A percentile compares a stretch with the other conserved stretches of the same genome.
phyloP scores from a whole-genome alignment of 2,888 invertebrate genomes.

The Patella caerulea region DNA sequence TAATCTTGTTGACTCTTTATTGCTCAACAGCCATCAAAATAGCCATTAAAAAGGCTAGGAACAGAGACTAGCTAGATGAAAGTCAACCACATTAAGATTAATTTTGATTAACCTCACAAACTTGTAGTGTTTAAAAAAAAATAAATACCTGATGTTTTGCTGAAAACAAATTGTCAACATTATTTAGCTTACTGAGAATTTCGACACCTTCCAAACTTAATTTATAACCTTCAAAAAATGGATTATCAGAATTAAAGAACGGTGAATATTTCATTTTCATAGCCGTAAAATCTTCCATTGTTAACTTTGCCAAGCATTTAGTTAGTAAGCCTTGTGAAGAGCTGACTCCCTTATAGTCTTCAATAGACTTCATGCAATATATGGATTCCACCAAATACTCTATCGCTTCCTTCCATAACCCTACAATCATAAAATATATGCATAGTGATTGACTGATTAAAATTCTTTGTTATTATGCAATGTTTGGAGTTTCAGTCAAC shows the following conservation, averaged over 20 bases:
- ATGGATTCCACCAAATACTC: constrained; percentile 33
- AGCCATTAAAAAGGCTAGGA: too few relatives aligned
- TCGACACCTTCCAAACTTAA: constrained; percentile 26
- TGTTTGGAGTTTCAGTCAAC: too few relatives aligned
- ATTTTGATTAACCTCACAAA: too few relatives aligned
- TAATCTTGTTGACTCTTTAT: too few relatives aligned
- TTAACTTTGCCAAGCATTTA: constrained; percentile 32
- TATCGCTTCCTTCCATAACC: constrained; percentile 41
- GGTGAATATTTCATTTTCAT: constrained; percentile 20
- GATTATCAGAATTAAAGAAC: constrained; percentile 25
- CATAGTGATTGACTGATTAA: too few relatives aligned
- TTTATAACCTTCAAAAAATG: constrained; percentile 36
- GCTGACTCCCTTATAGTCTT: constrained; percentile 38
- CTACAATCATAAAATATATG: constrained; percentile 19
- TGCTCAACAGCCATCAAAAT: too few relatives aligned
- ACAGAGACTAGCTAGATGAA: too few relatives aligned
- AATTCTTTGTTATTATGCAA: too few relatives aligned
- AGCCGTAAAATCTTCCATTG: constrained; percentile 24
- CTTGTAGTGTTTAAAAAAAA: too few relatives aligned
- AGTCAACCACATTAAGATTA: too few relatives aligned
- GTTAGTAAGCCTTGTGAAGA: constrained; percentile 35
- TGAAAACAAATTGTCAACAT: constrained; percentile 21
- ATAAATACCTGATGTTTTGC: constrained; percentile 29
- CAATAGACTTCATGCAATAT: constrained; percentile 27
- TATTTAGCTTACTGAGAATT: constrained; percentile 21